Conservation (phyloP, 30 jellyfish, hydroid and myxozoan species). For the Hydractinia echinata region DNA sequence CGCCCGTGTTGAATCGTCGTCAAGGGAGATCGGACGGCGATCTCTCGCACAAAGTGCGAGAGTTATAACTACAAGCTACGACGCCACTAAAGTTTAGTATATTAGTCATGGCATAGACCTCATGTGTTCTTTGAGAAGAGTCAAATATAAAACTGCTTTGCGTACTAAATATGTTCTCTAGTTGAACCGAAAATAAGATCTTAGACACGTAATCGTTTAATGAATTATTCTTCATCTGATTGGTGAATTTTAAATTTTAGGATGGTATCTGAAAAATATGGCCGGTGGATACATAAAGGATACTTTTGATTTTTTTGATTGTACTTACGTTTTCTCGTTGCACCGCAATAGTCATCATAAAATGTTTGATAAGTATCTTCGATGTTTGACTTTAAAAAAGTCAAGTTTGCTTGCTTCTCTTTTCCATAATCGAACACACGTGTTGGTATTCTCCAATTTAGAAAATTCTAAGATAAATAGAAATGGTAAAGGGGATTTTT, state of each 20-base stretch:
- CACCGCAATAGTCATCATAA: slow-evolving; percentile 44
- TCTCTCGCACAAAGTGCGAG: too few relatives aligned
- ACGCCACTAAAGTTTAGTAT: too few relatives aligned
- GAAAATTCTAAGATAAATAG: slow-evolving; percentile 33
- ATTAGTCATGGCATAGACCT: too few relatives aligned
- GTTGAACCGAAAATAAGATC: not conserved
- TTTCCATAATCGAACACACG: slow-evolving; percentile 33
- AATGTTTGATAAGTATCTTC: slow-evolving; percentile 44
- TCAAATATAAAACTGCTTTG: too few relatives aligned
- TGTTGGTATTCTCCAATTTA: slow-evolving; percentile 59
- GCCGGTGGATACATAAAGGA: not conserved
- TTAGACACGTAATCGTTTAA: not conserved
- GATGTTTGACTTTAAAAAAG: slow-evolving; percentile 30
- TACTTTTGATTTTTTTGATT: not conserved
- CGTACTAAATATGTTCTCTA: not conserved
- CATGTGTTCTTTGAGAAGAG: too few relatives aligned
- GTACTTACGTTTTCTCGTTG: slow-evolving; percentile 30
- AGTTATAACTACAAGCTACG: too few relatives aligned
- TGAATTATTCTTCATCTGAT: not conserved
- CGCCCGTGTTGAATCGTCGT: too few relatives aligned
- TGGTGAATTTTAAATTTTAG: not conserved
- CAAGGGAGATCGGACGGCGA: too few relatives aligned
- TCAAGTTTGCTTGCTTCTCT: slow-evolving; percentile 24
- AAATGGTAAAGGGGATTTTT: not conserved
- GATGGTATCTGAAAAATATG: not conserved